Evolutionary conservation across 1,140 invertebrate species (phyloP), one percentile per base, ranked within the genome.

Genomic region (Brachionus plicatilis): DNA sequence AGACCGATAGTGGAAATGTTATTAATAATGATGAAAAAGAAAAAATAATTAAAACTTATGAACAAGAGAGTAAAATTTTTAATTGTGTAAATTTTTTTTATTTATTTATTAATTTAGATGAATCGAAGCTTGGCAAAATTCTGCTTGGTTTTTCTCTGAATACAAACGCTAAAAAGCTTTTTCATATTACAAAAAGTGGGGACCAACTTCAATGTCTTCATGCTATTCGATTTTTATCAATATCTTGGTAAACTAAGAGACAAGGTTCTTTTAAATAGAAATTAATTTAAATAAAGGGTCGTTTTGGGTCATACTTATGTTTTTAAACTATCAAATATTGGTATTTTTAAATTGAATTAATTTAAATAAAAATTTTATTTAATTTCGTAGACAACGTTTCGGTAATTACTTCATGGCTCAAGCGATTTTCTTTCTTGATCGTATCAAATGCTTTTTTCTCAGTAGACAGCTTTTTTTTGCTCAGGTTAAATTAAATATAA

Each of bases 381-480:
- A 66, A 9, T 50, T n/a, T 53, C 33, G 33, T 4, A 80, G 79
- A 82, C 27, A 45, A 82, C 20, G 12, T 68, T 29, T 14, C 27
- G 12, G 12, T 65, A 17, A 14, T 82, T 17, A 7, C 41, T 20
- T 17, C 53, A 24, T 65, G 50, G 50, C 8, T 68, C 5, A 60
- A 82, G 60, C 79, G 79, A 12, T 68, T 82, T 65, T 82, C 79
- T 17, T 82, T 82, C 41, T 6, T 68, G 11, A 45, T 65, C 20
- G 65, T 82, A 3, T 65, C 79, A 24, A 82, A 82, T 65, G 79
- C 79, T 3, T 82, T 82, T 45, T 82, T 82, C 53, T 82, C 79
- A 68, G 79, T 82, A 8, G 79, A 82, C 41, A 45, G 37, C 20
- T 82, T 82, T 82, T 82, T 82, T 45, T 47, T 82, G 41, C 14